These are phyloP conservation scores for Botrylloides violaceus DNA, from an alignment of 23 tunicate species.

Conservation along the genomic window DNA sequence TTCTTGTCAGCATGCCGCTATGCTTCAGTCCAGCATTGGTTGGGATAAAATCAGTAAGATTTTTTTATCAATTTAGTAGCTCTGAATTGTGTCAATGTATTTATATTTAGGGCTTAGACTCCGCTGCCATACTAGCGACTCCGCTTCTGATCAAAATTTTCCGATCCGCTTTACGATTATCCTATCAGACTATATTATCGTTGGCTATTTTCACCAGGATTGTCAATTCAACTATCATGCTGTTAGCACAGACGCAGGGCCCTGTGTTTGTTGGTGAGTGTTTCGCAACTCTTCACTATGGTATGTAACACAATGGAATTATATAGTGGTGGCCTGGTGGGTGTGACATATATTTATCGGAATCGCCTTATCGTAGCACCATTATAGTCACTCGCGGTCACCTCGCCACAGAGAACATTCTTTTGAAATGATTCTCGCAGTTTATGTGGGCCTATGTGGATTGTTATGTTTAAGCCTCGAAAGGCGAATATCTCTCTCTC, in stretches of 20 bases:
- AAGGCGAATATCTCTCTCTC: too few relatives aligned
- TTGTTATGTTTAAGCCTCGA: too few relatives aligned
- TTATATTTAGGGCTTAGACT: neutral
- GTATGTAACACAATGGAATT: too few relatives aligned
- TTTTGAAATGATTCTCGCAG: too few relatives aligned
- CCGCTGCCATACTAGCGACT: neutral
- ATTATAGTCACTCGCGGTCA: too few relatives aligned
- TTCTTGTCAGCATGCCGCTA: neutral
- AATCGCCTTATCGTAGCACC: too few relatives aligned
- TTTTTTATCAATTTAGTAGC: too few relatives aligned
- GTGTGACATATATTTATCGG: too few relatives aligned
- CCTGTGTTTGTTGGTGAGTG: slow-evolving; percentile 1
- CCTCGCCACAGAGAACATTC: too few relatives aligned
- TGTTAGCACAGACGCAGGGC: neutral
- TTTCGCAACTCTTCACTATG: neutral
- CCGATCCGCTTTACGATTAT: neutral
- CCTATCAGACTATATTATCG: slow-evolving; percentile 2
- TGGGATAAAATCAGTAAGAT: slow-evolving; percentile 5
- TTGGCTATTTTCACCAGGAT: neutral
- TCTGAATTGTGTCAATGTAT: too few relatives aligned
- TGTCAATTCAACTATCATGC: neutral
- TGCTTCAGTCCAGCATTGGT: slow-evolving; percentile 14
- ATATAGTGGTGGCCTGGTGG: too few relatives aligned
- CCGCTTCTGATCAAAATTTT: neutral
- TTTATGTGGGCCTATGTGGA: too few relatives aligned